Percentiles rank a stretch among this genome's conserved stretches.
These are phyloP conservation scores for Acholoe squamosa DNA, from an alignment of 2,888 invertebrate species.

Conservation along the genomic window DNA sequence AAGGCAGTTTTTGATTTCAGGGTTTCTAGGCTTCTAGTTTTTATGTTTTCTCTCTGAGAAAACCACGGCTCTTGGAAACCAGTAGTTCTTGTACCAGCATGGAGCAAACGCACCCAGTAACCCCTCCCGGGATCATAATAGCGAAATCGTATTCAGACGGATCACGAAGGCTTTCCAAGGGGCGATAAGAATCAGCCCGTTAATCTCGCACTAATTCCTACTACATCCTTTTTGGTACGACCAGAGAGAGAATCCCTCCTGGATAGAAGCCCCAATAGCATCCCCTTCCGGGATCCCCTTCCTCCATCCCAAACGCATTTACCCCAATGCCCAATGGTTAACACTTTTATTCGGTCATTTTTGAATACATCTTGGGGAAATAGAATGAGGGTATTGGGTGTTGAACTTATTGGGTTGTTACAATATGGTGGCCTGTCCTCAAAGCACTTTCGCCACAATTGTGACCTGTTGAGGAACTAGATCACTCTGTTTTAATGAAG, in stretches of 20 bases:
- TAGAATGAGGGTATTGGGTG: too few species aligned
- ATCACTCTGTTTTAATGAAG: too few species aligned
- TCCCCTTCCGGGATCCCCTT: background rate
- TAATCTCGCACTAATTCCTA: slow-evolving; percentile 38
- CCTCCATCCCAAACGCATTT: background rate
- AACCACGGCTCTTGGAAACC: background rate
- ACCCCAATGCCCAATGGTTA: background rate
- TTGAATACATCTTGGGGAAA: too few species aligned
- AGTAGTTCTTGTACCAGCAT: background rate
- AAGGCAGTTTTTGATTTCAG: background rate
- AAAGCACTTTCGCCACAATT: too few species aligned
- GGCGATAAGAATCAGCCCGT: slow-evolving; percentile 45
- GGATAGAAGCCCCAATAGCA: background rate
- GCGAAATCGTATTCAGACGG: slow-evolving; percentile 21
- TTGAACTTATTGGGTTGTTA: too few species aligned
- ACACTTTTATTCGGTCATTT: too few species aligned
- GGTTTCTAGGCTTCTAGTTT: too few species aligned
- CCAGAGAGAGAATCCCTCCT: background rate
- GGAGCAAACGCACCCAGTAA: background rate
- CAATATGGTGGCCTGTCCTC: too few species aligned
- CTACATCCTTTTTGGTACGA: slow-evolving; percentile 16
- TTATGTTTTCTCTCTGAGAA: background rate
- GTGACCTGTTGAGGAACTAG: too few species aligned
- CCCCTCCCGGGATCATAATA: slow-evolving; percentile 46
- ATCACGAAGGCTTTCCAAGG: slow-evolving; percentile 13